A percentile compares a stretch with the other conserved stretches of the same genome.
Conservation (phyloP, 2,113 vertebrate genomes). For the Oreamnos americanus region DNA sequence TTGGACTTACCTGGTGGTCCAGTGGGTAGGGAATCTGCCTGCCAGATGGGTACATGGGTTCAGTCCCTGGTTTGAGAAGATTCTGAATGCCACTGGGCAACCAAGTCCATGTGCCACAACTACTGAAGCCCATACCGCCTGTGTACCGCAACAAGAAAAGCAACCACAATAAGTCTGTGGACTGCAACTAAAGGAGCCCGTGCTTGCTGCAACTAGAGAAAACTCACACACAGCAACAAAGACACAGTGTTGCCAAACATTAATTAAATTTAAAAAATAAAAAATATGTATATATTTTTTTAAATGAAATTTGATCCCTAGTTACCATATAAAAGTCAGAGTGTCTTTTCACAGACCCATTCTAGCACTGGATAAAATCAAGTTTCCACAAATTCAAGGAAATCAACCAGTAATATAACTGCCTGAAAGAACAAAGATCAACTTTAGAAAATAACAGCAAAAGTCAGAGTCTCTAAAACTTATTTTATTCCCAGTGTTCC, state of each 20-base stretch:
- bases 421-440: neutral
- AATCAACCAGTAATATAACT: neutral
- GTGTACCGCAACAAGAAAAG: rapidly evolving
- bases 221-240: neutral
- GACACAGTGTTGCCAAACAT: neutral
- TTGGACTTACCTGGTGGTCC: neutral
- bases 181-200: neutral
- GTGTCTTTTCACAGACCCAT: neutral
- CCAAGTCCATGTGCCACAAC: neutral
- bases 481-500: neutral
- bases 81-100: neutral
- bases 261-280: neutral
- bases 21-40: neutral
- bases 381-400: neutral
- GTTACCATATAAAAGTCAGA: neutral
- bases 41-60: neutral
- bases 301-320: neutral
- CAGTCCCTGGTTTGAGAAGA: neutral
- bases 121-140: neutral
- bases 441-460: neutral
- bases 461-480: neutral
- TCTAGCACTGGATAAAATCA: neutral
- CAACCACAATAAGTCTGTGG: neutral
- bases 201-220: neutral
- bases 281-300: neutral